A percentile compares a stretch with the other conserved stretches of the same genome.
Evolutionary conservation across 2,888 invertebrate species (phyloP).

Genomic region (Eueremaeus valkanovi): DNA sequence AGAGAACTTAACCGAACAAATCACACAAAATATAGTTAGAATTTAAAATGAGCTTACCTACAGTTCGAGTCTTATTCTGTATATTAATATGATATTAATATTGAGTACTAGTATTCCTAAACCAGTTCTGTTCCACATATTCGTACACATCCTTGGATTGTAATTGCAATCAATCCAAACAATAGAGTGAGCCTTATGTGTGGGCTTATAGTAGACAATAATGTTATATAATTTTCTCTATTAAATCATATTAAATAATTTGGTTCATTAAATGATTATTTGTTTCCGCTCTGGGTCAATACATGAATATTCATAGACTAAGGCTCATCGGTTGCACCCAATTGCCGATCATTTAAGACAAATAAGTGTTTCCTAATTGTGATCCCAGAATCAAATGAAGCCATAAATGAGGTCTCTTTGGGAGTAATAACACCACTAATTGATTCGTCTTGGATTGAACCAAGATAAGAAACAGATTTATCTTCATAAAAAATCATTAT

Average conservation of each 20-base stretch:
- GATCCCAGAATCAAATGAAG: neutral
- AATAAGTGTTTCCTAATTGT: conserved; percentile 10
- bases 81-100: too few species aligned
- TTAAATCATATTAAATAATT: neutral
- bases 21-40: neutral
- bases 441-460: conserved; percentile 5
- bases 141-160: neutral
- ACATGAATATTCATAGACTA: neutral
- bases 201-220: conserved; percentile 5
- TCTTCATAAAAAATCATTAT: too few species aligned
- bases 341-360: neutral
- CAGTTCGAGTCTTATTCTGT: neutral
- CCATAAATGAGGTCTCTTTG: conserved; percentile 3
- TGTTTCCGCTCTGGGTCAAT: neutral
- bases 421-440: conserved; percentile 20
- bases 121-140: conserved; percentile 8
- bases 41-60: neutral
- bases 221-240: too few species aligned
- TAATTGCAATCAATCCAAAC: neutral
- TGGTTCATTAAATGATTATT: neutral
- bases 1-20: neutral
- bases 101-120: neutral
- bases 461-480: neutral
- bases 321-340: conserved; percentile 16
- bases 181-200: neutral